These are phyloP conservation scores for Drymonia ruficornis DNA, from an alignment of 2,888 invertebrate species.

Conservation along the genomic window DNA sequence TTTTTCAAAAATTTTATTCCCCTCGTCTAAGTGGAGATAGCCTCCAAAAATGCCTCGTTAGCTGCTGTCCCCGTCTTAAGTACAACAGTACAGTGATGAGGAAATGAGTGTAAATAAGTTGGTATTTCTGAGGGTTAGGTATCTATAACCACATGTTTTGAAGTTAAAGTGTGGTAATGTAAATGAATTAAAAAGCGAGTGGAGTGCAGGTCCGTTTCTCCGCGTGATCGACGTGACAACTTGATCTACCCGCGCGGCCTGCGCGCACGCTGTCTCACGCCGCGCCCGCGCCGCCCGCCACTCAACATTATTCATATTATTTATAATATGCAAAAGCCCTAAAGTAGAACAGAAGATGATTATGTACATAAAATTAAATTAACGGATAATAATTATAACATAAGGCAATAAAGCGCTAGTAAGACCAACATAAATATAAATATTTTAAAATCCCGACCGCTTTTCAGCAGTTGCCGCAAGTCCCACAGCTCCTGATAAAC, in stretches of 20 bases:
- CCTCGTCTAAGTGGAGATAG: too few species aligned
- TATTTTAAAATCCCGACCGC: too few species aligned
- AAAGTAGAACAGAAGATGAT: conserved; percentile 1
- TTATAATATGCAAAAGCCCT: not conserved
- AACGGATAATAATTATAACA: not conserved
- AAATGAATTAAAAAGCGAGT: conserved; percentile 51
- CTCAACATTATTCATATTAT: conserved; percentile 1
- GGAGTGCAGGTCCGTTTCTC: conserved; percentile 59
- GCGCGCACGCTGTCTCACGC: conserved; percentile 3
- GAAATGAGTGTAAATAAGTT: too few species aligned
- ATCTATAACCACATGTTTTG: not conserved
- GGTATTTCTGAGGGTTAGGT: not conserved
- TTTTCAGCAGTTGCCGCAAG: too few species aligned
- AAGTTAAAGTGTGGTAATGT: conserved; percentile 21
- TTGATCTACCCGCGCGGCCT: conserved; percentile 42
- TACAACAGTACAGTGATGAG: too few species aligned
- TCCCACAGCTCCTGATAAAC: too few species aligned
- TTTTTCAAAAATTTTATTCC: too few species aligned
- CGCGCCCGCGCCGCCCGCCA: not conserved
- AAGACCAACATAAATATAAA: too few species aligned
- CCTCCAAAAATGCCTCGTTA: too few species aligned
- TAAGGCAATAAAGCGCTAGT: too few species aligned
- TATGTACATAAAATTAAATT: not conserved
- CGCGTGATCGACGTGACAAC: conserved; percentile 66
- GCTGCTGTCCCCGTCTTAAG: too few species aligned